Evolutionary conservation across 2,113 vertebrate species (phyloP).

Genomic region (Chauna torquata): DNA sequence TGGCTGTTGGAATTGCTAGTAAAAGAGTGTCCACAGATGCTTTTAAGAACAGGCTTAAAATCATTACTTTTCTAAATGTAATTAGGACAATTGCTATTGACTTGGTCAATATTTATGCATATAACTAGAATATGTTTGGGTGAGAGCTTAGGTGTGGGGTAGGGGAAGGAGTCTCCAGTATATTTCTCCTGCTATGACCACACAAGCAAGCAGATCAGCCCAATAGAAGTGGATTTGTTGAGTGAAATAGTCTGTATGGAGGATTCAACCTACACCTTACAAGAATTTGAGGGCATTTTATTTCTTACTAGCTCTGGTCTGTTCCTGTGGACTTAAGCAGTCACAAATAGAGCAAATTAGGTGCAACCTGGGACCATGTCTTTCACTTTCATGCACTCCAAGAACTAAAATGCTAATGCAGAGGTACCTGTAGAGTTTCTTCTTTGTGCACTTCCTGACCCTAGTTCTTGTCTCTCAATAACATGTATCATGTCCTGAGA

Average conservation of each 20-base stretch:
- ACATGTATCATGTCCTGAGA: background rate
- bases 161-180: background rate
- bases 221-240: background rate
- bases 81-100: background rate
- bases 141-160: background rate
- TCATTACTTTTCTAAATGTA: background rate
- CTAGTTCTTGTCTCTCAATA: background rate
- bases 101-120: background rate
- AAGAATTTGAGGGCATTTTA: background rate
- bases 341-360: background rate
- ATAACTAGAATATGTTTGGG: background rate
- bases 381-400: background rate
- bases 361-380: background rate
- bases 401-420: background rate
- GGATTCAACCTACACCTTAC: background rate
- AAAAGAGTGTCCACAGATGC: background rate
- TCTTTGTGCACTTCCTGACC: background rate
- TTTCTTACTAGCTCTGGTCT: background rate
- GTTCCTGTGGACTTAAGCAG: background rate
- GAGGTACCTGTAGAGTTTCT: background rate
- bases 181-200: background rate
- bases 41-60: background rate
- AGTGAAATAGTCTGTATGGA: background rate
- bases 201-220: background rate
- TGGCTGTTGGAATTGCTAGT: background rate